Conservation (phyloP, 2,113 vertebrate species). For the Vulpes vulpes region DNA sequence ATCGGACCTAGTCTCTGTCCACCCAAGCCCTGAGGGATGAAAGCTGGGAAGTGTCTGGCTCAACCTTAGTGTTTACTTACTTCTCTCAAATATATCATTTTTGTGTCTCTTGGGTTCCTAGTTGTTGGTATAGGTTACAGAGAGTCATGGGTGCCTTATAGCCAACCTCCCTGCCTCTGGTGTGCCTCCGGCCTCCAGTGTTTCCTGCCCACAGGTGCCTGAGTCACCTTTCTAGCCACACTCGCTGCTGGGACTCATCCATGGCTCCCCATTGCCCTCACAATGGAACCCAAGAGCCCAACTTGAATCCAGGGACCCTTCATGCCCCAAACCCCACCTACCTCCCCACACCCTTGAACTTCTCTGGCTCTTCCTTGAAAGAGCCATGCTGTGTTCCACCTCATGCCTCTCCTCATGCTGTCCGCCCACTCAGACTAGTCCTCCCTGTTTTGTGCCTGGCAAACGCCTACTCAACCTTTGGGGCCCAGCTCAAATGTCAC, state of each 20-base stretch:
- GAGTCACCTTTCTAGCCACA: neutral
- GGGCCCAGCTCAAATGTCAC: constrained; percentile 59
- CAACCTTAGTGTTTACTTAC: fast-evolving
- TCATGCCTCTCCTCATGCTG: neutral
- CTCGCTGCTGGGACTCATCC: neutral
- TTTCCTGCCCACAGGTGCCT: neutral
- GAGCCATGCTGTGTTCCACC: neutral
- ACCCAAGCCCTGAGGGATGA: neutral
- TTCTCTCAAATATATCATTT: neutral
- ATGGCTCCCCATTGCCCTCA: neutral
- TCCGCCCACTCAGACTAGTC: neutral
- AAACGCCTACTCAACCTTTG: constrained; percentile 17
- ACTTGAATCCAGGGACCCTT: neutral
- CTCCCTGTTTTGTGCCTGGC: neutral
- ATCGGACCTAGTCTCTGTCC: neutral
- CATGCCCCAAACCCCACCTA: neutral
- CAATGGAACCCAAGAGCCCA: neutral
- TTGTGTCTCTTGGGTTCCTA: neutral
- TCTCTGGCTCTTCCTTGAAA: neutral
- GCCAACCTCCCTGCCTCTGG: neutral
- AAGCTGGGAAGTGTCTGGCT: neutral
- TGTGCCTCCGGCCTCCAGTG: neutral
- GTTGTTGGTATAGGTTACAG: neutral
- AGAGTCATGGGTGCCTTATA: neutral
- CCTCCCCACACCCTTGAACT: too few relatives aligned